Evolutionary conservation across 2,113 vertebrate genomes (phyloP), one percentile per base, ranked within the genome.

Genomic region (Alligator mississippiensis): DNA sequence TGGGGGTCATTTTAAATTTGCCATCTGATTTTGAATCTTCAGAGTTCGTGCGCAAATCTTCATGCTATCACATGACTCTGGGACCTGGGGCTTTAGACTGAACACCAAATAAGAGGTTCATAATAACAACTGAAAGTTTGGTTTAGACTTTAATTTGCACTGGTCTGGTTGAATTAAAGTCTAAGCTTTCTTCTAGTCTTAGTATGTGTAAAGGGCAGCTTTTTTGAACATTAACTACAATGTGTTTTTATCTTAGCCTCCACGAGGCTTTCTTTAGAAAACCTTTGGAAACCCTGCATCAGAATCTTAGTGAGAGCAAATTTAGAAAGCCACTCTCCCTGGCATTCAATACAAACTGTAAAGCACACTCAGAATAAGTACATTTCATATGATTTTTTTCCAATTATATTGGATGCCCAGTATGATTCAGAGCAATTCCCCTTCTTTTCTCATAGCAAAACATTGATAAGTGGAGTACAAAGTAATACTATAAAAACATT

Each of bases 11-110:
- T 5, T 60, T 61, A 16, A 22, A 70, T 58, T 86, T 91, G 19
- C 4, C 3, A 6, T 76, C 34, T 58, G 38, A 83, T 90, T 77
- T 27, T 11, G 3, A 0, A 1, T 0, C 62, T 93, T 87, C n/a
- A 54, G 22, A 7, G 24, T 59, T 13, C 6, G 74, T 80, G 28
- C 55, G 93, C 63, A 89, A 82, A 64, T 87, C 87, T 87, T 83
- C 19, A 13, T 2, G 1, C 55, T 77, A 54, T 87, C 2, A 3
- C 1, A 0, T 28, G 59, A 27, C 6, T 62, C 10, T 16, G 60
- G 68, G 8, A 25, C 17, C 24, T 22, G 57, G 4, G 27, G 82
- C n/a, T 80, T 66, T 62, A 22, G 76, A 85, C 9, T 0, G 2
- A 87, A 25, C 8, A 1, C 9, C 16, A 74, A 11, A 79, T 79